Base-by-base conservation (phyloP, 2,888 invertebrate genomes). In the Drosophila pseudotalamancana region DNA sequence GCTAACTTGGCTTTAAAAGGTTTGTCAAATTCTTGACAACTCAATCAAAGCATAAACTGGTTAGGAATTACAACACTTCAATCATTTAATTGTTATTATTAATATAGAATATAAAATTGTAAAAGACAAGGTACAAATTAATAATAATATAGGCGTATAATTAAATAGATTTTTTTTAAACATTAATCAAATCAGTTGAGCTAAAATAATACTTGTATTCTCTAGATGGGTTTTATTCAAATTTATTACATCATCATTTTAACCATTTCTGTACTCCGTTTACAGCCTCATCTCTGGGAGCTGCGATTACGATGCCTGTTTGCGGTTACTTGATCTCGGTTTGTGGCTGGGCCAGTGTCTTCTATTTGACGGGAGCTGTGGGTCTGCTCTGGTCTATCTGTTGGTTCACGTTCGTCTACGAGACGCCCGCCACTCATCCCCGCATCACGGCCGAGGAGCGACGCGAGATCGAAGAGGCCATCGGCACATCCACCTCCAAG, bases 271-370 rank as follows among this genome's bases (percentile, higher is more conserved):
- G n/a, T n/a, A n/a, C 16, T 18, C 4, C 1, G 4, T 2, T 84
- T 88, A 29, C 90, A 96, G 97, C 98, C 6, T 96, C 97, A 18
- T 96, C 97, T 6, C 93, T 98, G 80, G 98, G 98, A 14, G 98
- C 97, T 21, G 97, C 98, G 6, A 92, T 97, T 37, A 97, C 97
- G 0, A 95, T 97, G 94, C 97, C 97, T 0, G 93, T 97, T 68
- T 96, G 96, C 81, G 97, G 97, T 12, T 94, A 94, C 85, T 93
- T 98, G 56, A 96, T 97, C 72, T 95, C 94, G 6, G 93, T 94
- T 61, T 92, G 95, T 54, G 97, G 97, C 9, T 98, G 98, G 98
- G 95, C 96, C 73, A 96, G 96, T 0, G 96, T 97, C 14, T 98
- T 98, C 92, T 98, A 98, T 91, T 93, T 96, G 66, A 97, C 97